Conservation (phyloP, 2,113 vertebrate genomes). For the Hipposideros armiger region DNA sequence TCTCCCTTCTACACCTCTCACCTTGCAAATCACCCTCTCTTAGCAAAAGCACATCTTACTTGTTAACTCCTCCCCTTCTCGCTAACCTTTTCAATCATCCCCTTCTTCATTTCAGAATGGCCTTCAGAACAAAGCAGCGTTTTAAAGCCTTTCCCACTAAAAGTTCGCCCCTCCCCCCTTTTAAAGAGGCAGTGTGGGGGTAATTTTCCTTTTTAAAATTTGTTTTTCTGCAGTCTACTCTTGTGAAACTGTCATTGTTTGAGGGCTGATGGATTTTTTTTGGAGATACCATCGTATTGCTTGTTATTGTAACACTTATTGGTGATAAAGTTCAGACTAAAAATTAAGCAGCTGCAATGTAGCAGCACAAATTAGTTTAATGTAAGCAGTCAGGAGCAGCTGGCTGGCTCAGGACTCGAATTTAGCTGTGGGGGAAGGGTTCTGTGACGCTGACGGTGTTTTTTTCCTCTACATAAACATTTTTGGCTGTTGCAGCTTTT, state of each 20-base stretch:
- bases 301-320: conserved; percentile 92
- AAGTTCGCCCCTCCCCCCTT: conserved; percentile 63
- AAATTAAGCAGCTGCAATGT: conserved; percentile 93
- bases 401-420: conserved; percentile 90
- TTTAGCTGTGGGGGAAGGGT: conserved; percentile 89
- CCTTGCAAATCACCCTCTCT: conserved; percentile 80
- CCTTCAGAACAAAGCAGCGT: conserved; percentile 71
- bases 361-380: conserved; percentile 94
- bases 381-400: conserved; percentile 93
- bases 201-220: conserved; percentile 61
- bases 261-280: conserved; percentile 87
- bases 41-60: conserved; percentile 73
- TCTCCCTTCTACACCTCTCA: conserved; percentile 68
- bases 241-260: conserved; percentile 84
- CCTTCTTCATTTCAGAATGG: conserved; percentile 72
- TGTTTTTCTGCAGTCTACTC: conserved; percentile 76
- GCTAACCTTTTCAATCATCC: conserved; percentile 80
- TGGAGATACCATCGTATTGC: conserved; percentile 86
- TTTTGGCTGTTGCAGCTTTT: conserved; percentile 94
- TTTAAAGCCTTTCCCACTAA: conserved; percentile 77
- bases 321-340: conserved; percentile 91
- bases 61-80: conserved; percentile 79
- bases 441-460: conserved; percentile 89
- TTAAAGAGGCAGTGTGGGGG: conserved; percentile 70
- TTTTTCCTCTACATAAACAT: conserved; percentile 93